Percentiles rank a stretch among this genome's conserved stretches.
phyloP scores from a whole-genome alignment of 2,797 vertebrate genomes.

The Loris lydekkerianus region DNA sequence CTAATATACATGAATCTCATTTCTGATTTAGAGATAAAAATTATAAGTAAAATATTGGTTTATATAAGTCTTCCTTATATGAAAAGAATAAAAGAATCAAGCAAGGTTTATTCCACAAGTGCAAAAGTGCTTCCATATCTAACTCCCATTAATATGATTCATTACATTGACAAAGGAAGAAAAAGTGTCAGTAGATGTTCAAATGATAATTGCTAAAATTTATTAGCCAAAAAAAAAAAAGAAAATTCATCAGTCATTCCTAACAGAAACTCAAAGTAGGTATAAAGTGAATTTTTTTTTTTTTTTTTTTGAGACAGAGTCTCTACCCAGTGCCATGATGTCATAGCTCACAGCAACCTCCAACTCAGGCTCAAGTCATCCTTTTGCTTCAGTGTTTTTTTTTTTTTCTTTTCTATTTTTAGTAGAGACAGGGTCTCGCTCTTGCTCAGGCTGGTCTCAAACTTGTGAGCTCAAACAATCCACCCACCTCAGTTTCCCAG shows the following conservation, averaged over 20 bases:
- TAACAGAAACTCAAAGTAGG: not conserved
- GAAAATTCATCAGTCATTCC: not conserved
- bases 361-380: too few species aligned
- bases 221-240: not conserved
- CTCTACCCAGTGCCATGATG: too few species aligned
- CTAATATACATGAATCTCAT: not conserved
- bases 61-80: not conserved
- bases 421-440: too few species aligned
- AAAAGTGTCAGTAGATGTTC: not conserved
- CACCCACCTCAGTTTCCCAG: too few species aligned
- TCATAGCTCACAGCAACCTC: too few species aligned
- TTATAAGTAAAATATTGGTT: not conserved
- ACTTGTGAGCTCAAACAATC: too few species aligned
- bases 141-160: not conserved
- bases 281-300: not conserved
- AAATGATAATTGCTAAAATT: not conserved
- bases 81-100: conserved; percentile 13
- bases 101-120: not conserved
- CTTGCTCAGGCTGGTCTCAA: too few species aligned
- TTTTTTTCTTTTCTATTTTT: too few species aligned
- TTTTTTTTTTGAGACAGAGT: too few species aligned
- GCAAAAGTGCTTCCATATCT: not conserved
- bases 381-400: too few species aligned
- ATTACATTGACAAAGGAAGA: not conserved
- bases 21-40: not conserved